Conservation (phyloP, 2,113 vertebrate genomes). For the Misgurnus anguillicaudatus region DNA sequence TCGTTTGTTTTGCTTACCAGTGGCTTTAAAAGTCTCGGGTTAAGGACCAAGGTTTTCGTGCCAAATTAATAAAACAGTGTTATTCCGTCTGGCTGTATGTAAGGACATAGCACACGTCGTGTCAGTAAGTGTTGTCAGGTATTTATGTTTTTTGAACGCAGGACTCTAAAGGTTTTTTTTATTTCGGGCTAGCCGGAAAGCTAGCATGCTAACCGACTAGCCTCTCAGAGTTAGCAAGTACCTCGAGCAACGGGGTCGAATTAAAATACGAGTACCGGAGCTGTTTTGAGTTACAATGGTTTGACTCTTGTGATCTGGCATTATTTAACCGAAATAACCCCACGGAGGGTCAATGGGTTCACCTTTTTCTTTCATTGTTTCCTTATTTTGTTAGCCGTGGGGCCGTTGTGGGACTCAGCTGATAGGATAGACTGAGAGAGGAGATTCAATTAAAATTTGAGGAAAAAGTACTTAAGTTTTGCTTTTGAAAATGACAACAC, state of each 20-base stretch:
- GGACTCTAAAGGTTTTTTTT: constrained; percentile 9
- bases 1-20: constrained; percentile 45
- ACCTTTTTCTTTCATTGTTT: constrained; percentile 17
- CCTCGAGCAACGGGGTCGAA: constrained; percentile 19
- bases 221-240: constrained; percentile 44
- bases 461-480: background rate
- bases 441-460: constrained; percentile 1
- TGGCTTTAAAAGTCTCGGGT: constrained; percentile 36
- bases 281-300: constrained; percentile 10
- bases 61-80: constrained; percentile 16
- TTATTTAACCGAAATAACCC: constrained; percentile 2
- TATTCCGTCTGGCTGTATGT: background rate
- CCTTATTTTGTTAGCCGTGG: constrained; percentile 34
- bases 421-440: constrained; percentile 37
- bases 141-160: background rate
- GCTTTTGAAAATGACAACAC: constrained; percentile 15
- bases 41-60: constrained; percentile 43
- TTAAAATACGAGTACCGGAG: background rate
- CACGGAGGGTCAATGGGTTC: background rate
- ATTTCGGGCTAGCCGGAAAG: constrained; percentile 46
- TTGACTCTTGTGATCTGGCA: background rate
- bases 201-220: constrained; percentile 56
- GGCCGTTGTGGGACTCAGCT: constrained; percentile 52
- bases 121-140: background rate
- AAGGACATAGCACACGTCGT: background rate